A percentile compares a stretch with the other conserved stretches of the same genome.
These are phyloP conservation scores for Monomorium pharaonis DNA, from an alignment of 1,140 invertebrate genomes.

Conservation along the genomic window DNA sequence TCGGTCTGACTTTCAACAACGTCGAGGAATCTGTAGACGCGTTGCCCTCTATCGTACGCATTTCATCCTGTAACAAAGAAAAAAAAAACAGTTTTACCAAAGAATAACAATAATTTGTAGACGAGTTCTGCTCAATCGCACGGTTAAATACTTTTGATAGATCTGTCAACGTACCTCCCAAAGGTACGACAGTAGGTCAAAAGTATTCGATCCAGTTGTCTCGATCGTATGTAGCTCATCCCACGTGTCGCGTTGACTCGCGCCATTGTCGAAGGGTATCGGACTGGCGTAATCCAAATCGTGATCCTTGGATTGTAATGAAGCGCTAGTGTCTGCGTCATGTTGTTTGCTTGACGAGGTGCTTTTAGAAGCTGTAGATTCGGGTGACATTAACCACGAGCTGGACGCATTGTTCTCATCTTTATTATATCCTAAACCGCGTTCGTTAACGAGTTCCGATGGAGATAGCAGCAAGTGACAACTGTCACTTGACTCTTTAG, in stretches of 20 bases:
- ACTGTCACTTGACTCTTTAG: conserved; percentile 26
- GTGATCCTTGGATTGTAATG: conserved; percentile 21
- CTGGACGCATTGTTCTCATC: conserved; percentile 17
- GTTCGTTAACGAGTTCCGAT: conserved; percentile 41
- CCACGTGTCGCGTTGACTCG: conserved; percentile 66
- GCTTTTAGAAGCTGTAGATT: conserved; percentile 44
- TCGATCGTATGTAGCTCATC: conserved; percentile 75
- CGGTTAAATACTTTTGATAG: background rate
- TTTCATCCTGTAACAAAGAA: conserved; percentile 77
- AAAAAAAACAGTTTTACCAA: conserved; percentile 25
- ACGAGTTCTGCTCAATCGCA: background rate
- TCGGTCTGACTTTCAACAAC: conserved; percentile 32
- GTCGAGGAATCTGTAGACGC: conserved; percentile 73
- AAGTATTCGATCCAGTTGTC: conserved; percentile 72
- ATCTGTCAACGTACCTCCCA: conserved; percentile 78
- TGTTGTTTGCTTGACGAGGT: conserved; percentile 49
- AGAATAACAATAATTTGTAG: background rate
- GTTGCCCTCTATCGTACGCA: conserved; percentile 70
- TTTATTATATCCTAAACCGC: conserved; percentile 14
- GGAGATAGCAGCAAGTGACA: conserved; percentile 46
- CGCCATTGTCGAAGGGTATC: conserved; percentile 32
- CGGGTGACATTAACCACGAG: conserved; percentile 51
- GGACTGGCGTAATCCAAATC: conserved; percentile 51
- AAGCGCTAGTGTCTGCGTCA: conserved; percentile 15
- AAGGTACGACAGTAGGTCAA: conserved; percentile 82